Conservation (phyloP, 2,888 invertebrate species). For the Tholera decimalis region DNA sequence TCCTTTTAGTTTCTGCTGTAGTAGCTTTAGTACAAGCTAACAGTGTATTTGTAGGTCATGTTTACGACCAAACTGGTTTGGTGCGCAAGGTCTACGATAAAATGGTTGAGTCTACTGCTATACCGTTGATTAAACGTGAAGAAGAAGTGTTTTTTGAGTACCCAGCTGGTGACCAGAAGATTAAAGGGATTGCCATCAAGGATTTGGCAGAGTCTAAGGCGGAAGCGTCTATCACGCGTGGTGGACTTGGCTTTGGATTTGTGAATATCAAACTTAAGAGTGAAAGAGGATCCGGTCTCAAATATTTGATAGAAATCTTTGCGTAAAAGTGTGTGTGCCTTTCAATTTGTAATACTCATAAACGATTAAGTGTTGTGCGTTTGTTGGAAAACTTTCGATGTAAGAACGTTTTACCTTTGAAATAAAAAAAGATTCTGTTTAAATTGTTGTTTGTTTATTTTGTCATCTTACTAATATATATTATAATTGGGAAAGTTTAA, state of each 20-base stretch:
- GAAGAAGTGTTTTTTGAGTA: conserved; percentile 74
- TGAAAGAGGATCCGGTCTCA: conserved; percentile 78
- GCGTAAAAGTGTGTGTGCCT: conserved; percentile 42
- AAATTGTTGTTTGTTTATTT: conserved; percentile 7
- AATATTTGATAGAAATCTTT: conserved; percentile 78
- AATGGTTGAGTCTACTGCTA: conserved; percentile 64
- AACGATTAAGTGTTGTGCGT: neutral
- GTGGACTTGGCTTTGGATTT: conserved; percentile 79
- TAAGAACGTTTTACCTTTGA: conserved; percentile 4
- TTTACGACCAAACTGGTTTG: conserved; percentile 71
- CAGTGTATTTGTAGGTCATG: conserved; percentile 75
- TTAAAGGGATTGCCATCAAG: conserved; percentile 71
- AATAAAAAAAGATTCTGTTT: conserved; percentile 10
- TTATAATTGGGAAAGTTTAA: too few species aligned
- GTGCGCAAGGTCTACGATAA: conserved; percentile 75
- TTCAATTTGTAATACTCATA: conserved; percentile 25
- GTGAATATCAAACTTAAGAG: conserved; percentile 83
- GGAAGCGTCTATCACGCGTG: conserved; percentile 77
- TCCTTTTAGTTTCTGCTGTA: conserved; percentile 38
- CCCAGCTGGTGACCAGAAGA: conserved; percentile 75
- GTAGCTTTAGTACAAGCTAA: conserved; percentile 54
- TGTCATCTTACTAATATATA: neutral
- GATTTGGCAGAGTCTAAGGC: conserved; percentile 74
- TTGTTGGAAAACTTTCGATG: neutral
- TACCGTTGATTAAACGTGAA: conserved; percentile 73